These are phyloP conservation scores for Philhelius pedissequus DNA, from an alignment of 2,888 invertebrate species.

Conservation along the genomic window DNA sequence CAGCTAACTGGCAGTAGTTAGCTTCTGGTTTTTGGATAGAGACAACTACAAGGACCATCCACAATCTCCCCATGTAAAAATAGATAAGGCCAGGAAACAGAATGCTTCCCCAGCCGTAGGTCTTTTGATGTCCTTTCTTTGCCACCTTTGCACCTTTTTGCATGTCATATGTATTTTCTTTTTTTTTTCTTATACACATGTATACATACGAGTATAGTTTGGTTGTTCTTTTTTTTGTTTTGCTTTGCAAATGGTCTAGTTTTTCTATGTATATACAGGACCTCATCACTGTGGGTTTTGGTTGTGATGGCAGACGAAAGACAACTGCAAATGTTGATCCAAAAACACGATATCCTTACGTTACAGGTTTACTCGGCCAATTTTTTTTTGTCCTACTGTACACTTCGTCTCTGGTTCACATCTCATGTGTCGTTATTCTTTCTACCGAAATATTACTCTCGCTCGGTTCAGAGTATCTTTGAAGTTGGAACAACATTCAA, in stretches of 20 bases:
- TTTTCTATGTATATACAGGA: conserved; percentile 20
- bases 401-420: conserved; percentile 31
- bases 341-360: conserved; percentile 58
- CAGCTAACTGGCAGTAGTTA: conserved; percentile 35
- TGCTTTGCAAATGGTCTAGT: conserved; percentile 3
- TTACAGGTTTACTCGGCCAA: conserved; percentile 34
- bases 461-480: neutral
- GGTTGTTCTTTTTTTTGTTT: neutral
- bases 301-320: neutral
- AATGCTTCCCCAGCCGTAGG: conserved; percentile 32
- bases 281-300: neutral
- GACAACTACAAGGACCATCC: no score
- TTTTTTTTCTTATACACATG: no score
- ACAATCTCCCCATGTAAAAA: conserved; percentile 35
- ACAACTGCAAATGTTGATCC: conserved; percentile 56
- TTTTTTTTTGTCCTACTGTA: neutral
- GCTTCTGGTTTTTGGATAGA: conserved; percentile 21
- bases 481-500: neutral
- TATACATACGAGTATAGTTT: no score
- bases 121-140: conserved; percentile 58
- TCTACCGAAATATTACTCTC: conserved; percentile 40
- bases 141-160: conserved; percentile 64
- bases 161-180: conserved; percentile 40
- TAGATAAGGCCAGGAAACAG: conserved; percentile 51
- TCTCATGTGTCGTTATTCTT: conserved; percentile 63